phyloP scores from a whole-genome alignment of 2,113 vertebrate genomes.

The Chionomys nivalis region DNA sequence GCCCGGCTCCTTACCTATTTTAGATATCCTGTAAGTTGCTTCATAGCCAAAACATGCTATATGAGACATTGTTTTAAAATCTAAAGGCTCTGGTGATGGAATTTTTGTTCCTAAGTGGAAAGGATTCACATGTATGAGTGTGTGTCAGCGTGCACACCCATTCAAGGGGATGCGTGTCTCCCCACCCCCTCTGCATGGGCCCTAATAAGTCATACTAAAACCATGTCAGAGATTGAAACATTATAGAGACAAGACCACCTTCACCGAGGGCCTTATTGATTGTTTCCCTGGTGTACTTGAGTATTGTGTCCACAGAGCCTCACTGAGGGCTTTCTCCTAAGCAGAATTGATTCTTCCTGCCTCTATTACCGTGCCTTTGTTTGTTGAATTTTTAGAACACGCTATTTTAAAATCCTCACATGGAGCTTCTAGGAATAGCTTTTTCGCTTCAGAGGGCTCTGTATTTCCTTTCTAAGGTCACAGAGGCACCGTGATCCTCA shows the following conservation, averaged over 20 bases:
- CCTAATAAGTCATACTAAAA: not conserved
- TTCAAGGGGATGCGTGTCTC: not conserved
- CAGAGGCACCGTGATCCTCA: not conserved
- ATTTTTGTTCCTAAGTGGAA: constrained; percentile 14
- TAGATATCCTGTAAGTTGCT: not conserved
- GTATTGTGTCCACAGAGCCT: not conserved
- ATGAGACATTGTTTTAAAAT: constrained; percentile 18
- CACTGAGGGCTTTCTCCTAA: not conserved
- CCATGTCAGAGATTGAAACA: not conserved
- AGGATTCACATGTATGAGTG: not conserved
- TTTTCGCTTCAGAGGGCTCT: not conserved
- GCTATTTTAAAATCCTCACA: not conserved
- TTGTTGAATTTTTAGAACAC: not conserved
- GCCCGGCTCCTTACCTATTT: not conserved
- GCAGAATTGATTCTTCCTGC: not conserved
- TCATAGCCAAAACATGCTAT: not conserved
- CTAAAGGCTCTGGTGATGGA: not conserved
- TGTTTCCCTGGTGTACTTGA: not conserved
- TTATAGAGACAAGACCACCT: not conserved
- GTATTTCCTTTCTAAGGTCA: not conserved
- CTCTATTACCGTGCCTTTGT: not conserved
- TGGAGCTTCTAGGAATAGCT: not conserved
- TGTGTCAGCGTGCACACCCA: not conserved
- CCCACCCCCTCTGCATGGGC: not conserved
- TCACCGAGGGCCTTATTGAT: not conserved